Conservation (phyloP, 2,888 invertebrate genomes). For the Lasioglossum zephyrum region DNA sequence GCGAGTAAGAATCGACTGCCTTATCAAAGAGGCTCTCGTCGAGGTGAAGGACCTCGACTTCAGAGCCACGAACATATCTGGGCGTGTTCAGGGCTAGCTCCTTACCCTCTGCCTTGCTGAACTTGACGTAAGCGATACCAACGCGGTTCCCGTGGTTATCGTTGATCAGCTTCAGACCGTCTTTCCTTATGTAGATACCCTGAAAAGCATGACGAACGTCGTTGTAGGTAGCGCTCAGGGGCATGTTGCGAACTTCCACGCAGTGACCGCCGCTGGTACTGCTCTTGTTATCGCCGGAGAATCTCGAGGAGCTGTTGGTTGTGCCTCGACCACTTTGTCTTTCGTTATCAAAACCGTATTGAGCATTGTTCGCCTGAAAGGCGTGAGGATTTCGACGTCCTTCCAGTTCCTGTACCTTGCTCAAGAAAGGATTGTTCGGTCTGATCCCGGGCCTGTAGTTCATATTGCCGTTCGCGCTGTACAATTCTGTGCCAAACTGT, state of each 20-base stretch:
- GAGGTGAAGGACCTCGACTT: slow-evolving; percentile 89
- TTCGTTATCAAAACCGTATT: slow-evolving; percentile 74
- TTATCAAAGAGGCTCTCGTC: slow-evolving; percentile 91
- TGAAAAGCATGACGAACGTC: slow-evolving; percentile 94
- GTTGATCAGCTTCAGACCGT: slow-evolving; percentile 94
- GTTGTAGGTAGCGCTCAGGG: slow-evolving; percentile 90
- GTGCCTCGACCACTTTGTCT: slow-evolving; percentile 71
- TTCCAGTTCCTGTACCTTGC: slow-evolving; percentile 83
- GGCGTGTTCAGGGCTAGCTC: slow-evolving; percentile 88
- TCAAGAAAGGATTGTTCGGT: slow-evolving; percentile 71
- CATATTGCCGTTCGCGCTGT: slow-evolving; percentile 53
- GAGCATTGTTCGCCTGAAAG: slow-evolving; percentile 80
- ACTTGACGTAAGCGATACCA: slow-evolving; percentile 92
- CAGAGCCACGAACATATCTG: slow-evolving; percentile 88
- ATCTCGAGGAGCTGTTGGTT: slow-evolving; percentile 64
- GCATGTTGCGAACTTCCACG: slow-evolving; percentile 90
- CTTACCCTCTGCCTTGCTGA: slow-evolving; percentile 89
- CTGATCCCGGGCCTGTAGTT: slow-evolving; percentile 66
- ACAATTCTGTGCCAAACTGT: slow-evolving; percentile 69
- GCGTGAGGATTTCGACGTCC: slow-evolving; percentile 87
- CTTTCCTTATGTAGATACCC: slow-evolving; percentile 90
- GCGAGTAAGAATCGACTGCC: slow-evolving; percentile 90
- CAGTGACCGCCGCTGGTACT: slow-evolving; percentile 84
- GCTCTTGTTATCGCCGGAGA: slow-evolving; percentile 64
- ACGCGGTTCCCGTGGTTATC: slow-evolving; percentile 92